These are phyloP conservation scores for Peromyscus attwateri DNA, from an alignment of 2,797 vertebrate genomes.

Conservation along the genomic window DNA sequence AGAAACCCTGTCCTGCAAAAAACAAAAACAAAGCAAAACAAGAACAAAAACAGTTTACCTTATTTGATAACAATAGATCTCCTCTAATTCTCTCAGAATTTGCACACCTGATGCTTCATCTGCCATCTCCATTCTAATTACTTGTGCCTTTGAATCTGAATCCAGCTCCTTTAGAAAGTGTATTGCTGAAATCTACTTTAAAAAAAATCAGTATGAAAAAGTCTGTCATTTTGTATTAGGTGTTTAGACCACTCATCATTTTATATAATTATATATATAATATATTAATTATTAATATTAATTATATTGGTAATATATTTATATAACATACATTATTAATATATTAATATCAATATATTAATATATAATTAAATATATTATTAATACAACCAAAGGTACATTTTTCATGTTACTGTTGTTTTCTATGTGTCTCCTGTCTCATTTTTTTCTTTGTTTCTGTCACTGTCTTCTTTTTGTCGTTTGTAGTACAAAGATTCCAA, in stretches of 20 bases:
- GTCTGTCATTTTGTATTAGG: background rate
- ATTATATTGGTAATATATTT: too few species aligned
- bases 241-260: slow-evolving; percentile 11
- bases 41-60: background rate
- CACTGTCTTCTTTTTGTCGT: background rate
- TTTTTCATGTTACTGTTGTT: background rate
- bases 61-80: background rate
- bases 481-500: background rate
- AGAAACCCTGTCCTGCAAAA: background rate
- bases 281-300: too few species aligned
- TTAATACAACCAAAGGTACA: background rate
- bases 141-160: background rate
- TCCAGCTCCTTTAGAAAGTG: background rate
- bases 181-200: background rate
- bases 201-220: background rate
- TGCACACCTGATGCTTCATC: background rate
- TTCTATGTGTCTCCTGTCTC: background rate
- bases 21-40: background rate
- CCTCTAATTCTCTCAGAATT: background rate
- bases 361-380: background rate
- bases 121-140: background rate
- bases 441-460: background rate
- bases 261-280: background rate
- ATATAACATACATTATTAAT: too few species aligned
- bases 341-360: too few species aligned